Conservation (phyloP, 2,797 vertebrate species). For the Poecilia wingei region DNA sequence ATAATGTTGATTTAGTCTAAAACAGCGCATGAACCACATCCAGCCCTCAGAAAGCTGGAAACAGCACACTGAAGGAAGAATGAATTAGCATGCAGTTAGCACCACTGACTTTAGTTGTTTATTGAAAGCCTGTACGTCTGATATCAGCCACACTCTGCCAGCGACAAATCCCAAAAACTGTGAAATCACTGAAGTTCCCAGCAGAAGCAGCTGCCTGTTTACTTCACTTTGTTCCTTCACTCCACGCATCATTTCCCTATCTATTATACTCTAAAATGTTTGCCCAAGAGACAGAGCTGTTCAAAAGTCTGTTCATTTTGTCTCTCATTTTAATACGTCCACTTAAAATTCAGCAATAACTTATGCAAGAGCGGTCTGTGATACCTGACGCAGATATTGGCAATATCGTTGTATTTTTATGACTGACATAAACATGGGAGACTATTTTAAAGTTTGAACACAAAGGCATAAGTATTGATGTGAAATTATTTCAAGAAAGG, state of each 20-base stretch:
- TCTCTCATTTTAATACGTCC: slow-evolving; percentile 57
- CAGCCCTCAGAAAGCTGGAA: slow-evolving; percentile 12
- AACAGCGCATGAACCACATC: neutral
- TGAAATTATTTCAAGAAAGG: slow-evolving; percentile 29
- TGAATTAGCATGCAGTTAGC: slow-evolving; percentile 74
- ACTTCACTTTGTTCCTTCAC: slow-evolving; percentile 68
- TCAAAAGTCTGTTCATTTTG: slow-evolving; percentile 56
- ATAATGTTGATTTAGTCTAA: neutral
- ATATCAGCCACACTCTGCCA: slow-evolving; percentile 75
- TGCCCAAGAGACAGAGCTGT: slow-evolving; percentile 68
- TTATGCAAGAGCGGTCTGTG: slow-evolving; percentile 52
- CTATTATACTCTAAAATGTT: slow-evolving; percentile 62
- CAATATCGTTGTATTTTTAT: slow-evolving; percentile 59
- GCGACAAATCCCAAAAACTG: slow-evolving; percentile 74
- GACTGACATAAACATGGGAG: slow-evolving; percentile 57
- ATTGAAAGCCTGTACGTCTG: slow-evolving; percentile 48
- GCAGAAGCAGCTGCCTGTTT: slow-evolving; percentile 73
- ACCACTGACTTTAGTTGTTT: slow-evolving; percentile 60
- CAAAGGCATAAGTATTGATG: slow-evolving; percentile 19
- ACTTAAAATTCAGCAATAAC: slow-evolving; percentile 67
- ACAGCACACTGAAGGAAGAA: slow-evolving; percentile 40
- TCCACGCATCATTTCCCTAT: slow-evolving; percentile 52
- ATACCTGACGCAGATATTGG: slow-evolving; percentile 70
- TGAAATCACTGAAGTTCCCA: slow-evolving; percentile 77
- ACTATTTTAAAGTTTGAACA: slow-evolving; percentile 46